Evolutionary conservation across 2,113 vertebrate species (phyloP), one percentile per base, ranked within the genome.

Genomic region (Choloepus hoffmanni): DNA sequence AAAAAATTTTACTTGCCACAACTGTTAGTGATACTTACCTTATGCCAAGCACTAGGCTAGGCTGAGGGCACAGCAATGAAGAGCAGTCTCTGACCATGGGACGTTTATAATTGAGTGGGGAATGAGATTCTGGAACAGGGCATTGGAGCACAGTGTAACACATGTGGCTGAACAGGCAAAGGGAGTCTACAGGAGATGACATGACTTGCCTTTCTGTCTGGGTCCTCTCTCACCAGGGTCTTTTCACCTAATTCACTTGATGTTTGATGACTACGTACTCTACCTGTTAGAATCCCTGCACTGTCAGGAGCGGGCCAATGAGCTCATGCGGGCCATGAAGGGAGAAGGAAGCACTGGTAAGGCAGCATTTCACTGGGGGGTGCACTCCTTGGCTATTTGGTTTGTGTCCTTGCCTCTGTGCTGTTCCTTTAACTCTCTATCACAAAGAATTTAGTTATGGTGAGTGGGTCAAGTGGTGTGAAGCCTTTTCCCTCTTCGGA

Each of bases 251-350:
- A 99, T 99, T 94, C 99, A 99, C 87, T 98, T 99, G 98, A 99
- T 99, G 99, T 99, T 99, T 77, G 99, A 99, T 95, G 99, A 99
- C 97, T 99, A 99, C 3, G 99, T 99, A 84, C 99, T 99, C 87
- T 99, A 99, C 98, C 98, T 99, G 96, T 98, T 99, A 97, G 99
- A 99, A 96, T 99, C 99, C 19, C 98, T 99, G 82, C 99, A 99
- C 95, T 99, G 99, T 97, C 99, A 99, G 98, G 99, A 99, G 97
- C 98, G 99, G 90, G 99, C 99, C 98, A 99, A 99, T 23, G 99
- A 99, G 96, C 99, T 99, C 78, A 99, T 99, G 99, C 99, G 99
- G 93, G 99, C 99, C 95, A 99, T 99, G 99, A 99, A 99, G 97
- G 99, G 99, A 48, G 99, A 99, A 96, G 99, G 98, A 73, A 99